These are phyloP conservation scores for Antidorcas marsupialis DNA, from an alignment of 2,113 vertebrate genomes.

Conservation along the genomic window DNA sequence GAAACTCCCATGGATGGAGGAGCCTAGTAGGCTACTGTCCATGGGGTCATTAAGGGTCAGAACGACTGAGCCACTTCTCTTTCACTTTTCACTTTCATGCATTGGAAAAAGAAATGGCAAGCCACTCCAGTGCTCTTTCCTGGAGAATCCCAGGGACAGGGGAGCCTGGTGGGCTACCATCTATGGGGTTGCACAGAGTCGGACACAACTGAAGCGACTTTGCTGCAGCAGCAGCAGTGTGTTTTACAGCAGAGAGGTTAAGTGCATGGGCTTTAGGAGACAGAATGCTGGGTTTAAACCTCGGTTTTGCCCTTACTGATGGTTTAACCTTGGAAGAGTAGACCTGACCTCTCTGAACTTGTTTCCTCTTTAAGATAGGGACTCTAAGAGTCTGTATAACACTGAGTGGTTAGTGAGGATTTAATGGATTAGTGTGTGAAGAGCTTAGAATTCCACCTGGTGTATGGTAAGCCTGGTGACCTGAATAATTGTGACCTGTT, in stretches of 20 bases:
- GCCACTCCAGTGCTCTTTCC: no score
- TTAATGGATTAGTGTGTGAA: not conserved
- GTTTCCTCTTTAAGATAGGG: not conserved
- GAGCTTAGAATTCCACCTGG: not conserved
- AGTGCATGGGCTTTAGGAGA: not conserved
- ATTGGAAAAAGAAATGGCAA: no score
- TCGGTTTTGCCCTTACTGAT: not conserved
- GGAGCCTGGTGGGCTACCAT: not conserved
- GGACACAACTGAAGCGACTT: accelerated
- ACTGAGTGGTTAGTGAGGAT: not conserved
- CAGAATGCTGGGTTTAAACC: not conserved
- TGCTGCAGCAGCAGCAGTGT: not conserved
- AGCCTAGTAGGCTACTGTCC: not conserved
- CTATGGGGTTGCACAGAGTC: not conserved
- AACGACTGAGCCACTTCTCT: no score
- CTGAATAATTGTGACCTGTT: not conserved
- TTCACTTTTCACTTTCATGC: no score
- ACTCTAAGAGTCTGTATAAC: not conserved
- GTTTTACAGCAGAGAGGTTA: not conserved
- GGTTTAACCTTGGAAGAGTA: not conserved
- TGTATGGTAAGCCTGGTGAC: not conserved
- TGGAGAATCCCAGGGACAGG: no score
- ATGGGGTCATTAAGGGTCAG: no score
- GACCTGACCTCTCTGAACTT: not conserved
- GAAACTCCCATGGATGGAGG: not conserved